Base-by-base conservation (phyloP, 2,797 vertebrate genomes). In the Mionectes olivaceus region DNA sequence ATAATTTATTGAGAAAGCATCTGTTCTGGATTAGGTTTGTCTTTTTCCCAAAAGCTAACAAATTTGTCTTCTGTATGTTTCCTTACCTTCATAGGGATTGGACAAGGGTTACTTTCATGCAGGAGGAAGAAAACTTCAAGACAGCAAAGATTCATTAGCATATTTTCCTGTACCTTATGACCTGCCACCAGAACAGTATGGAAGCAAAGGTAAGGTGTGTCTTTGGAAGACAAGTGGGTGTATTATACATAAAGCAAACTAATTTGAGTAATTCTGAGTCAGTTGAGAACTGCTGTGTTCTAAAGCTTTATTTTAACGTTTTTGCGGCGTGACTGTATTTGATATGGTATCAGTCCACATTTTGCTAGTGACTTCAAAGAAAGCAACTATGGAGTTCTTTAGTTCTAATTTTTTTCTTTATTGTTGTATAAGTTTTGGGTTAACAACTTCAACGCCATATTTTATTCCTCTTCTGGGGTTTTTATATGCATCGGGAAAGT, bases 131-230 rank as follows among this genome's bases (percentile, higher is more conserved):
- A 93, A 94, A 57, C 87, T 95, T 87, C 83, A 95, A 10, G 75
- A 69, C 83, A 73, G 50, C 52, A 92, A 85, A 44, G 93, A 95
- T 44, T 76, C 96, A 9, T 21, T 33, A 8, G 22, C 63, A 0
- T 68, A 89, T 25, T 98, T 98, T 90, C 98, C 98, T 33, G 97
- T 98, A 73, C 98, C 98, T 1, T 98, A 97, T 25, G 98, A 98
- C 82, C 80, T 98, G 33, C 98, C 98, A 44, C 98, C 97, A n/a
- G 97, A 98, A 60, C 96, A 93, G 16, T 98, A 98, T 11, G 96
- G 95, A 74, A 97, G 71, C 59, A 98, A 97, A 98, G 98, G 98
- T 98, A 91, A 97, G 96, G 7, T 33, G 21, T 80, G 46, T 75
- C 52, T 84, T 67, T 25, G 43, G 67, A 86, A 53, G 76, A 53